These are phyloP conservation scores for Rhagonycha fulva DNA, from an alignment of 2,888 invertebrate species.

Conservation along the genomic window DNA sequence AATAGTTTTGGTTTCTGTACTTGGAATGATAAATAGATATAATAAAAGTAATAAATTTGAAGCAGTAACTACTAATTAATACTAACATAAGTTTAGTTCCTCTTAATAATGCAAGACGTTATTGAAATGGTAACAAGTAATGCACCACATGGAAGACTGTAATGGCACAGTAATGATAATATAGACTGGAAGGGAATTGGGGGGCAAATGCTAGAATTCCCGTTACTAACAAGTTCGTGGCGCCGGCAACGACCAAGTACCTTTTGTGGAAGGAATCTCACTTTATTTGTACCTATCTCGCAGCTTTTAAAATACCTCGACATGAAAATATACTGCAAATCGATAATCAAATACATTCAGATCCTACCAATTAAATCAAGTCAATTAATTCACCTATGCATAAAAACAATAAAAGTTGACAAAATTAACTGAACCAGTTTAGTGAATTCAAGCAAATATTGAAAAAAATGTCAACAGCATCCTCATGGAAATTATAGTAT, in stretches of 20 bases:
- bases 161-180: not conserved
- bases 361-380: not conserved
- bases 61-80: not conserved
- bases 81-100: not conserved
- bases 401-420: not conserved
- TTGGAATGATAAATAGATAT: not conserved
- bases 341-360: not conserved
- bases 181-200: constrained; percentile 15
- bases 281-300: constrained; percentile 24
- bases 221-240: constrained; percentile 43
- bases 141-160: constrained; percentile 14
- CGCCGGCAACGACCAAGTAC: constrained; percentile 37
- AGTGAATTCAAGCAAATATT: not conserved
- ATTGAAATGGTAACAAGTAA: not conserved
- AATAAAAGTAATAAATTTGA: not conserved
- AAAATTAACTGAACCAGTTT: not conserved
- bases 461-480: not conserved
- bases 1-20: too few species aligned
- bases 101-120: not conserved
- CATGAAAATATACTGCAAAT: not conserved
- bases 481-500: not conserved
- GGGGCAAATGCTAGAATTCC: constrained; percentile 32
- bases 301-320: constrained; percentile 21
- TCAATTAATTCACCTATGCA: not conserved
- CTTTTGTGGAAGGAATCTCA: constrained; percentile 40